Evolutionary conservation across 1,140 invertebrate species (phyloP).

Genomic region (Zaprionus africanus): DNA sequence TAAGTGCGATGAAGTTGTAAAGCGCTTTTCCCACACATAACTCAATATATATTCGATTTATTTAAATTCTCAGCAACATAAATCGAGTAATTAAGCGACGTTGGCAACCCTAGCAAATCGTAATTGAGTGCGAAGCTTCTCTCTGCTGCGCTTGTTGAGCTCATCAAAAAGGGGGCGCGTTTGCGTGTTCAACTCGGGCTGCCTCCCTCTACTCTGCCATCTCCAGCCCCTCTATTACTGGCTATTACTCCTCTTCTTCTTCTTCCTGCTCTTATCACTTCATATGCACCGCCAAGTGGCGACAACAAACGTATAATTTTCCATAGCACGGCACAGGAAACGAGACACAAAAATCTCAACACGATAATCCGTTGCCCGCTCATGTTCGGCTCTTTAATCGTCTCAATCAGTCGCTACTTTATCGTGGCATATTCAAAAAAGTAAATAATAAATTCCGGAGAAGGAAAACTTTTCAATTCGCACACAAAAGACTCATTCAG

Average conservation of each 20-base stretch:
- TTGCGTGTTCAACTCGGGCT: constrained; percentile 50
- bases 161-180: constrained; percentile 46
- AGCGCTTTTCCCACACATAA: constrained; percentile 45
- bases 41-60: constrained; percentile 60
- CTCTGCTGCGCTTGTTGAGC: constrained; percentile 18
- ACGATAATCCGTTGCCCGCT: constrained; percentile 63
- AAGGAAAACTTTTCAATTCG: constrained; percentile 66
- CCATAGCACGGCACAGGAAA: constrained; percentile 61
- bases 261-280: constrained; percentile 9
- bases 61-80: constrained; percentile 43
- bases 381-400: constrained; percentile 48
- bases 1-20: constrained; percentile 50
- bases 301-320: constrained; percentile 40
- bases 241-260: constrained; percentile 16
- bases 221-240: neutral
- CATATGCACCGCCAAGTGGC: constrained; percentile 45
- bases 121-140: constrained; percentile 53
- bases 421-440: constrained; percentile 68
- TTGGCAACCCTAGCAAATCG: constrained; percentile 67
- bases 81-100: constrained; percentile 49
- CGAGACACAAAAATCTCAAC: constrained; percentile 53
- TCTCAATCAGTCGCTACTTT: constrained; percentile 55
- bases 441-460: neutral
- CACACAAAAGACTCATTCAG: constrained; percentile 69
- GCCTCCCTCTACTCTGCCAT: neutral